A percentile compares a stretch with the other conserved stretches of the same genome.
phyloP scores from a whole-genome alignment of 2,888 invertebrate species.

The Leptura quadrifasciata region DNA sequence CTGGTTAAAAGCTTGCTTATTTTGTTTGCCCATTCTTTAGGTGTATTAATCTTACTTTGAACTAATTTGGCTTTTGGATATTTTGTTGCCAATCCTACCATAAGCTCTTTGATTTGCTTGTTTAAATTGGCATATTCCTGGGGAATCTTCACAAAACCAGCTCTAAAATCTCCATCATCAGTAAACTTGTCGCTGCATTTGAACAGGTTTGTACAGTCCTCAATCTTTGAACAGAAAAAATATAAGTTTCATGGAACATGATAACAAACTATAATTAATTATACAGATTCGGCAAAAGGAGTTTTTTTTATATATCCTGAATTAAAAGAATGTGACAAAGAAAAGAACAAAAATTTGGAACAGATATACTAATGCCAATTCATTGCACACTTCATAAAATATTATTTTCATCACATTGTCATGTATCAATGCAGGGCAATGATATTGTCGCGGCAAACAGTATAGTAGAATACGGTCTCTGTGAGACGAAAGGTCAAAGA shows the following conservation, averaged over 20 bases:
- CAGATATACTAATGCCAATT: too few species aligned
- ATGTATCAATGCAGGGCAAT: too few species aligned
- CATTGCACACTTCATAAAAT: too few species aligned
- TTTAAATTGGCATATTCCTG: slow-evolving; percentile 77
- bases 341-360: too few species aligned
- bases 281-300: too few species aligned
- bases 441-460: too few species aligned
- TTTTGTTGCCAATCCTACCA: slow-evolving; percentile 75
- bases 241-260: too few species aligned
- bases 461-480: too few species aligned
- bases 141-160: slow-evolving; percentile 78
- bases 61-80: slow-evolving; percentile 70
- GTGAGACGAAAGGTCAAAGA: too few species aligned
- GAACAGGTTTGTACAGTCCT: slow-evolving; percentile 75
- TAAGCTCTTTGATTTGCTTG: slow-evolving; percentile 76
- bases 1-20: slow-evolving; percentile 71
- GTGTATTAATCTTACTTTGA: slow-evolving; percentile 63
- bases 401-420: too few species aligned
- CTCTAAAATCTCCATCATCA: slow-evolving; percentile 73
- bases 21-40: slow-evolving; percentile 64
- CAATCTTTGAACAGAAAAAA: slow-evolving; percentile 68
- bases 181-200: slow-evolving; percentile 63
- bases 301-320: too few species aligned
- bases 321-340: background rate
- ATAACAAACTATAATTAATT: too few species aligned